Evolutionary conservation across 2,113 vertebrate species (phyloP).

Genomic region (Neotoma lepida): DNA sequence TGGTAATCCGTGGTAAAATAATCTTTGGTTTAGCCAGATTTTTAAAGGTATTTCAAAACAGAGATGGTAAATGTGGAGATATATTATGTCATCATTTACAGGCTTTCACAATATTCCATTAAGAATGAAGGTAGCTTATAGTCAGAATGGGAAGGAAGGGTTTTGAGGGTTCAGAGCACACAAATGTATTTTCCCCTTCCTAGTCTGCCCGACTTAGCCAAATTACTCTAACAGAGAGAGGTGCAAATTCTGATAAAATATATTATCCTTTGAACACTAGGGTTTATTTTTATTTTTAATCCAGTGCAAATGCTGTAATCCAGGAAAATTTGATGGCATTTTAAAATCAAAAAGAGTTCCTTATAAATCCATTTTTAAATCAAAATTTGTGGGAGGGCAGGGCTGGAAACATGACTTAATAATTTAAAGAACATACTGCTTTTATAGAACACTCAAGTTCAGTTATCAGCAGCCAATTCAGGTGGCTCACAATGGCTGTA

Average conservation of each 20-base stretch:
- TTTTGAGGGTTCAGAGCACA: background rate
- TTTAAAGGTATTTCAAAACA: background rate
- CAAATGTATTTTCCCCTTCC: background rate
- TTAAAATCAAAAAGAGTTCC: conserved; percentile 55
- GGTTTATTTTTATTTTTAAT: conserved; percentile 54
- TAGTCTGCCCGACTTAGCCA: background rate
- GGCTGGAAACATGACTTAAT: background rate
- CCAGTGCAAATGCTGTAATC: conserved; percentile 47
- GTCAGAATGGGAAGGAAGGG: background rate
- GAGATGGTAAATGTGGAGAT: background rate
- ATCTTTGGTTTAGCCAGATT: background rate
- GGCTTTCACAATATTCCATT: background rate
- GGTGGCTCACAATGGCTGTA: background rate
- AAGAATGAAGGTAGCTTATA: background rate
- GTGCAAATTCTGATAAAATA: conserved; percentile 16
- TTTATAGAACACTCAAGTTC: background rate
- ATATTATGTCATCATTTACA: background rate
- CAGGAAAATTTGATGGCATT: conserved; percentile 56
- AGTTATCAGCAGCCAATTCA: background rate
- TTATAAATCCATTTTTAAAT: background rate
- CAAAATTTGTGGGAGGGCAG: background rate
- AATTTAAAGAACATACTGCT: background rate
- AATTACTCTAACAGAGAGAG: background rate
- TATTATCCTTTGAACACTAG: conserved; percentile 52
- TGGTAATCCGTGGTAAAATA: background rate